These are phyloP conservation scores for Sisor rabdophorus DNA, from an alignment of 2,113 vertebrate genomes.

Conservation along the genomic window DNA sequence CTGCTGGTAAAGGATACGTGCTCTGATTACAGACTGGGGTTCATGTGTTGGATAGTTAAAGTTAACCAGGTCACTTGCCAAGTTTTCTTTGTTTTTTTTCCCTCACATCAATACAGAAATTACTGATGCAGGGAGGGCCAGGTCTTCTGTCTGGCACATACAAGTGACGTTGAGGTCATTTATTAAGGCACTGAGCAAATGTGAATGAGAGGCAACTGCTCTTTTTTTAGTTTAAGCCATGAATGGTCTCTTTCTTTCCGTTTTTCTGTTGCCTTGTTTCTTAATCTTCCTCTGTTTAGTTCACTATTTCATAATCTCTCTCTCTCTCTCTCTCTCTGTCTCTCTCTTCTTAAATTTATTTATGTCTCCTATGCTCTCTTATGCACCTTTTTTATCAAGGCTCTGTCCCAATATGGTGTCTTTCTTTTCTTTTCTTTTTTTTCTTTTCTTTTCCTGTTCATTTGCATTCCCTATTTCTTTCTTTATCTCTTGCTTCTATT, in stretches of 20 bases:
- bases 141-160: slow-evolving; percentile 1
- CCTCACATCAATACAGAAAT: background rate
- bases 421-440: too few relatives aligned
- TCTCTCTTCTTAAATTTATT: background rate
- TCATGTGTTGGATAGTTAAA: background rate
- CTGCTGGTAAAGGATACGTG: background rate
- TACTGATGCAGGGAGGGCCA: background rate
- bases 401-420: too few relatives aligned
- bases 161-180: background rate
- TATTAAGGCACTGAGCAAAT: background rate
- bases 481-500: too few relatives aligned
- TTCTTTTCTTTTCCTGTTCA: too few relatives aligned
- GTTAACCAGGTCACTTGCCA: slow-evolving; percentile 7
- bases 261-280: background rate
- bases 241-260: slow-evolving; percentile 25
- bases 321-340: slow-evolving; percentile 7
- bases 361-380: background rate
- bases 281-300: slow-evolving; percentile 27
- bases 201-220: slow-evolving; percentile 1
- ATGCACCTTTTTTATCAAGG: background rate
- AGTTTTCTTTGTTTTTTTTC: slow-evolving; percentile 12
- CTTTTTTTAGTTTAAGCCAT: background rate
- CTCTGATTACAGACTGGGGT: slow-evolving; percentile 21
- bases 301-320: slow-evolving; percentile 25
- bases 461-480: too few relatives aligned